These are phyloP conservation scores for Rhadina sibilatrix DNA, from an alignment of 2,113 vertebrate species.

Conservation along the genomic window DNA sequence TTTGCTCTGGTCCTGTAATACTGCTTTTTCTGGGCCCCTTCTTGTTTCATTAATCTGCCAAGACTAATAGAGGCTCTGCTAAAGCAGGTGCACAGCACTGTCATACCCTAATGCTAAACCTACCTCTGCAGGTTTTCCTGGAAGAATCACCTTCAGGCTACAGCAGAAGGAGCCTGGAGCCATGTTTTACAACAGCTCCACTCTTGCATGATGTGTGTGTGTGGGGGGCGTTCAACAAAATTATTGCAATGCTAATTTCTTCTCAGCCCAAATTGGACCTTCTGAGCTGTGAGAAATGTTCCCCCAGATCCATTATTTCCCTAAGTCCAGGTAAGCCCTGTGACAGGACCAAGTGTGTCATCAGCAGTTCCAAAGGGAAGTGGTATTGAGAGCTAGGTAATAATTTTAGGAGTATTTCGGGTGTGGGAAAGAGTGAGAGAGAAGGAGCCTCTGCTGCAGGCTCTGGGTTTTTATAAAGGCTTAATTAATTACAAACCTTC, in stretches of 20 bases:
- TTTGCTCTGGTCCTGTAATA: background rate
- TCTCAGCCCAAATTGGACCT: background rate
- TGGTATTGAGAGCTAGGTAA: background rate
- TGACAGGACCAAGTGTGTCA: background rate
- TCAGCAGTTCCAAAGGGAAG: background rate
- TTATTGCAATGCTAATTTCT: background rate
- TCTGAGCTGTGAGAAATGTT: background rate
- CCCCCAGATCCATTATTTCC: background rate
- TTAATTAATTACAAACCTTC: background rate
- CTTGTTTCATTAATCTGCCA: background rate
- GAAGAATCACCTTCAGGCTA: background rate
- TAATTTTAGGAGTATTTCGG: background rate
- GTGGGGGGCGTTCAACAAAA: background rate
- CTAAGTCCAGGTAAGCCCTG: background rate
- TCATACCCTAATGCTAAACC: background rate
- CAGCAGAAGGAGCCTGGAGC: background rate
- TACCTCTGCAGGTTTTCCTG: accelerated
- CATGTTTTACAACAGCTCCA: background rate
- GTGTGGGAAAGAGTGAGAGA: background rate
- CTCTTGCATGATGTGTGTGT: too few species aligned
- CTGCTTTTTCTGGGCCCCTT: background rate
- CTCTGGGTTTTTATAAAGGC: background rate
- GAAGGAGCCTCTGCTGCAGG: background rate
- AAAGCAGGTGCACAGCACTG: background rate
- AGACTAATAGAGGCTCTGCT: accelerated